phyloP scores from a whole-genome alignment of 1,140 invertebrate species.

The Fopius arisanus region DNA sequence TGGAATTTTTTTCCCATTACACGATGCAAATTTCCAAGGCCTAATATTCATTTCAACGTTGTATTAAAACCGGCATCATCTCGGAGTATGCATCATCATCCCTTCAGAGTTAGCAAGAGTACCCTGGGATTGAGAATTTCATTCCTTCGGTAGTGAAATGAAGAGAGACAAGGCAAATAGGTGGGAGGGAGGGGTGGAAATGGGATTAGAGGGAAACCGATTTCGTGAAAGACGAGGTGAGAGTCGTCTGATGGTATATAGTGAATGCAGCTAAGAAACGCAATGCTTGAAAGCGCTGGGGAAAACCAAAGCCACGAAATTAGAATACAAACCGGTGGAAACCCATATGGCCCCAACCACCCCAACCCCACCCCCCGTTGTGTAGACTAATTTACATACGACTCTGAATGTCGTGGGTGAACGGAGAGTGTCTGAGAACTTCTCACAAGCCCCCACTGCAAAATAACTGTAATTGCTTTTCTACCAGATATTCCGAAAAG shows the following conservation, averaged over 20 bases:
- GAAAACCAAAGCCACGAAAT: constrained; percentile 58
- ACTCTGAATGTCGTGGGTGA: constrained; percentile 42
- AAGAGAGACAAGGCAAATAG: background rate
- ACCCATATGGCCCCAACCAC: constrained; percentile 43
- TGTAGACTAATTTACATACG: constrained; percentile 57
- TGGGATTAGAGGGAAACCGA: constrained; percentile 59
- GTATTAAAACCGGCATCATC: constrained; percentile 64
- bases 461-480: constrained; percentile 60
- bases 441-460: constrained; percentile 46
- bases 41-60: constrained; percentile 71
- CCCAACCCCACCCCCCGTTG: background rate
- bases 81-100: constrained; percentile 2
- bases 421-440: constrained; percentile 41
- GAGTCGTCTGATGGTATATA: constrained; percentile 24
- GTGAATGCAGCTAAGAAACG: constrained; percentile 48
- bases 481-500: constrained; percentile 18
- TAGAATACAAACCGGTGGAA: constrained; percentile 55
- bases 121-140: constrained; percentile 2
- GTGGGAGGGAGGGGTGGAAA: background rate
- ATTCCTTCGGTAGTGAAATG: constrained; percentile 12
- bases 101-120: constrained; percentile 60
- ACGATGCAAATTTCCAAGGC: constrained; percentile 66
- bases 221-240: constrained; percentile 40
- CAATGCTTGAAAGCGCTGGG: constrained; percentile 40
- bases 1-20: constrained; percentile 66